These are phyloP conservation scores for Phorcus lineatus DNA, from an alignment of 2,888 invertebrate genomes.

Conservation along the genomic window DNA sequence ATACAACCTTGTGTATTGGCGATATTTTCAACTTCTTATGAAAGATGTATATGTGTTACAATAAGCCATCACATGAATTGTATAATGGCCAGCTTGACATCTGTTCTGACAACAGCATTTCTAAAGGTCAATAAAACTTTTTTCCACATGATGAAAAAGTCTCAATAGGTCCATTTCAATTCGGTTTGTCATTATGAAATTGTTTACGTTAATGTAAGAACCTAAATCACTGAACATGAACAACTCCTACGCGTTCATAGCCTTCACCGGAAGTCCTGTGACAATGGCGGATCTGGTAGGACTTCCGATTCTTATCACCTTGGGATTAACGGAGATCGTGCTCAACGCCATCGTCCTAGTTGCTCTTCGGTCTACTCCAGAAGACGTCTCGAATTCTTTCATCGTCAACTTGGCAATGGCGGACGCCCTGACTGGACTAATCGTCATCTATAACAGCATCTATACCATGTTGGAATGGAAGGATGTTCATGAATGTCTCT, in stretches of 20 bases:
- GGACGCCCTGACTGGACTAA: slow-evolving; percentile 18
- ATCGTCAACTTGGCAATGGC: slow-evolving; percentile 25
- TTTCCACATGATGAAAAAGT: too few species aligned
- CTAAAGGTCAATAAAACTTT: too few species aligned
- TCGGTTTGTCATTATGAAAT: background rate
- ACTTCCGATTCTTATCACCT: slow-evolving; percentile 1
- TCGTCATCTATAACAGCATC: slow-evolving; percentile 23
- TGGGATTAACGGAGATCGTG: slow-evolving; percentile 18
- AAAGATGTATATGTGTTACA: too few species aligned
- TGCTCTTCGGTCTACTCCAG: background rate
- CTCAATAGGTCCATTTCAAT: background rate
- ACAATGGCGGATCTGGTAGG: slow-evolving; percentile 10
- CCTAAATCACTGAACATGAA: background rate
- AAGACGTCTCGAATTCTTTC: slow-evolving; percentile 22
- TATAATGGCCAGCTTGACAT: too few species aligned
- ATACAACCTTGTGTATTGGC: too few species aligned
- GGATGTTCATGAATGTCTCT: slow-evolving; percentile 20
- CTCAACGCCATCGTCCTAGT: slow-evolving; percentile 14
- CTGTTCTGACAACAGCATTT: too few species aligned
- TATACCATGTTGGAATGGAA: slow-evolving; percentile 29
- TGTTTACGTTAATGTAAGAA: background rate
- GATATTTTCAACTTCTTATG: too few species aligned
- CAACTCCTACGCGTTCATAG: slow-evolving; percentile 13
- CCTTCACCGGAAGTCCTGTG: slow-evolving; percentile 24
- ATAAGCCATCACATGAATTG: too few species aligned